Percentiles rank a stretch among this genome's conserved stretches.
Evolutionary conservation across 2,888 invertebrate species (phyloP).

Genomic region (Tortricodes alternella): DNA sequence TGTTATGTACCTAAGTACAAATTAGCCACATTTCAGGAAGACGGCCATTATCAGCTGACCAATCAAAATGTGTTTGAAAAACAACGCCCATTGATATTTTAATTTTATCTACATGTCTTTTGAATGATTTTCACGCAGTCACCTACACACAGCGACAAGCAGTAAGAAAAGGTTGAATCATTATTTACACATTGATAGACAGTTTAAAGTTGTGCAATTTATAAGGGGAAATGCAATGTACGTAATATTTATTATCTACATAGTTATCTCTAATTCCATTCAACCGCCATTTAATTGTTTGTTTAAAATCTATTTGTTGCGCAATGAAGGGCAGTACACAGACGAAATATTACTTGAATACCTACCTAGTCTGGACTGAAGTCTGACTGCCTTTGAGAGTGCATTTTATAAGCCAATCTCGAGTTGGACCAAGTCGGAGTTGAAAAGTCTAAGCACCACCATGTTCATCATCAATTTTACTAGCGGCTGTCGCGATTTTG

Average conservation of each 20-base stretch:
- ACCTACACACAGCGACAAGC: not conserved
- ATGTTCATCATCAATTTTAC: too few species aligned
- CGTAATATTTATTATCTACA: not conserved
- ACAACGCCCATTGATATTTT: constrained; percentile 13
- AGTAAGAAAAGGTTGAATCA: constrained; percentile 8
- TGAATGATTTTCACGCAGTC: constrained; percentile 8
- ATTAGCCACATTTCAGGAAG: not conserved
- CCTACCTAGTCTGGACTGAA: too few species aligned
- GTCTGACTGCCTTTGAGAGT: too few species aligned
- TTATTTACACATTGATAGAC: not conserved
- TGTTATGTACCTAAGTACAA: not conserved
- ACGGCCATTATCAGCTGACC: constrained; percentile 1
- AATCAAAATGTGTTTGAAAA: constrained; percentile 2
- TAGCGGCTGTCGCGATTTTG: too few species aligned
- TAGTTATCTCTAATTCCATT: not conserved
- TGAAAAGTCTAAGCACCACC: too few species aligned
- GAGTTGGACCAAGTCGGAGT: too few species aligned
- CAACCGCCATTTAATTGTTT: not conserved
- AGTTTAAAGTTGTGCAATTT: constrained; percentile 19
- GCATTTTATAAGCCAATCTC: too few species aligned
- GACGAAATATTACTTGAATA: too few species aligned
- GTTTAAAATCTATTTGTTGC: too few species aligned
- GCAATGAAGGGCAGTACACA: too few species aligned
- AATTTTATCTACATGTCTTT: constrained; percentile 10
- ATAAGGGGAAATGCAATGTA: constrained; percentile 2